phyloP scores from a whole-genome alignment of 1,140 invertebrate genomes.

The Orchestia grillus region DNA sequence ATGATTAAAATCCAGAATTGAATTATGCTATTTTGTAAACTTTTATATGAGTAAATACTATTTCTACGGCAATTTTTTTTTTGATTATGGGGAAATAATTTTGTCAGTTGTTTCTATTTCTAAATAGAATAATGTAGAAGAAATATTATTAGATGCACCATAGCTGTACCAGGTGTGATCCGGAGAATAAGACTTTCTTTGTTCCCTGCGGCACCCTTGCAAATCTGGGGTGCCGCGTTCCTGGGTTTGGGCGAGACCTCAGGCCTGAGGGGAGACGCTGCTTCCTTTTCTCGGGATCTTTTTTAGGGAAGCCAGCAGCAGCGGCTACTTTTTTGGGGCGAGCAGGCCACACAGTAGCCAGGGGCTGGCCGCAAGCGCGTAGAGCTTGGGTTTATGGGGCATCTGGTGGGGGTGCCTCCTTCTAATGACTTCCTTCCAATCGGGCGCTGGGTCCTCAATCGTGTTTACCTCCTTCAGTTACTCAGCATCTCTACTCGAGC shows the following conservation, averaged over 20 bases:
- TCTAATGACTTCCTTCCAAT: slow-evolving; percentile 1
- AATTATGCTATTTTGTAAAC: neutral
- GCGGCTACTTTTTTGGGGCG: neutral
- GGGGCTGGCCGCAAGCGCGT: neutral
- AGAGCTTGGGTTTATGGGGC: neutral
- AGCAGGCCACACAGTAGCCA: neutral
- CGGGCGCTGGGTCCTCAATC: neutral
- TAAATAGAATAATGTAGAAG: neutral
- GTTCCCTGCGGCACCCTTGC: neutral
- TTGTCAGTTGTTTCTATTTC: neutral
- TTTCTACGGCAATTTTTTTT: neutral
- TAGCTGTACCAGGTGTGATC: neutral
- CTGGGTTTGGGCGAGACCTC: neutral
- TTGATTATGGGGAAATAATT: neutral
- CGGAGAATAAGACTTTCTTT: neutral
- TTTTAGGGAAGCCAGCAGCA: neutral
- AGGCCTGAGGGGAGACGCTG: neutral
- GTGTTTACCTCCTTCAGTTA: neutral
- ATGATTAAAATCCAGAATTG: neutral
- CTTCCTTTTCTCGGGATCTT: neutral
- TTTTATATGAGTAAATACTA: neutral
- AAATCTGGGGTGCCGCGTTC: neutral
- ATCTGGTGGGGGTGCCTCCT: neutral
- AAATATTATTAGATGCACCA: neutral
- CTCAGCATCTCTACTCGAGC: neutral